Conservation (phyloP, 2,888 invertebrate species). For the Drosophila sordidula region DNA sequence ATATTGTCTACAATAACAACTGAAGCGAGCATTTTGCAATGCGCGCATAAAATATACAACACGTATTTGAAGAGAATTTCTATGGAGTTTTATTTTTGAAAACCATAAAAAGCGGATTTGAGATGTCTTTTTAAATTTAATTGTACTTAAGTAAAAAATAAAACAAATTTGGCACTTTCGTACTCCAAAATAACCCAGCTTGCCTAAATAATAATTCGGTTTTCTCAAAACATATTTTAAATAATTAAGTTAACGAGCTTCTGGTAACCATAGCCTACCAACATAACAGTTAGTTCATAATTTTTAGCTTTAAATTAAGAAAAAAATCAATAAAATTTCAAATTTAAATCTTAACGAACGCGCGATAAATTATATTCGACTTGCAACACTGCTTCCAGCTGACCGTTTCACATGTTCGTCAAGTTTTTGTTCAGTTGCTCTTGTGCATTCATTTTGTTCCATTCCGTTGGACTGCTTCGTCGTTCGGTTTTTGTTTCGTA, state of each 20-base stretch:
- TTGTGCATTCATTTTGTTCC: slow-evolving; percentile 12
- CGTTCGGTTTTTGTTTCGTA: slow-evolving; percentile 29
- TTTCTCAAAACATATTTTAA: too few relatives aligned
- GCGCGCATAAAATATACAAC: slow-evolving; percentile 34
- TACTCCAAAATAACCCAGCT: not conserved
- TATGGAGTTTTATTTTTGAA: not conserved
- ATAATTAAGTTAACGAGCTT: too few relatives aligned
- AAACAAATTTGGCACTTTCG: too few relatives aligned
- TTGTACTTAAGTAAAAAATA: too few relatives aligned
- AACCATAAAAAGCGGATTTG: not conserved
- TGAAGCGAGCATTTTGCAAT: slow-evolving; percentile 8
- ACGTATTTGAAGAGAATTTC: slow-evolving; percentile 35
- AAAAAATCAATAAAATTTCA: too few relatives aligned
- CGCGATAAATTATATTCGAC: not conserved
- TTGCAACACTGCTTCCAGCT: slow-evolving; percentile 24
- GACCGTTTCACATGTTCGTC: slow-evolving; percentile 25
- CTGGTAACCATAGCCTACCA: too few relatives aligned
- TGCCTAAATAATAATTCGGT: not conserved
- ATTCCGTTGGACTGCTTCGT: slow-evolving; percentile 9
- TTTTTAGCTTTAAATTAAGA: too few relatives aligned
- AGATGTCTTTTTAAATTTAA: too few relatives aligned
- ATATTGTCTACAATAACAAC: slow-evolving; percentile 47
- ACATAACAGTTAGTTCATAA: too few relatives aligned
- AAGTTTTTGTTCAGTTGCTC: slow-evolving; percentile 25
- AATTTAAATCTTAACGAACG: slow-evolving; percentile 18